These are phyloP conservation scores for Chascanopsetta lugubris DNA, from an alignment of 2,113 vertebrate species.

Conservation along the genomic window DNA sequence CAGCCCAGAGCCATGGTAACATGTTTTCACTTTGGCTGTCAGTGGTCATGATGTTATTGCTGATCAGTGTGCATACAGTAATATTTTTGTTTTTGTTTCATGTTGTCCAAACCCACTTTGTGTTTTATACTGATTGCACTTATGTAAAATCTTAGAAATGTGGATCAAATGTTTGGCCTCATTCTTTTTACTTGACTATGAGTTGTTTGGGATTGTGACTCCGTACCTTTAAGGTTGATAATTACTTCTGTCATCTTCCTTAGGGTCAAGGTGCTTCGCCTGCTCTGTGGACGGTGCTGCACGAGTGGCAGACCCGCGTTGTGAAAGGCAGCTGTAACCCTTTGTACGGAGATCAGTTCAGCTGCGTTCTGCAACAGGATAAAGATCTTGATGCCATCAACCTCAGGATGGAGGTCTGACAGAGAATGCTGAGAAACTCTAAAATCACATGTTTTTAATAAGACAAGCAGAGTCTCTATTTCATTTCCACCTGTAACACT, in stretches of 20 bases:
- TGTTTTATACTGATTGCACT: not conserved
- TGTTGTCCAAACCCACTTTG: not conserved
- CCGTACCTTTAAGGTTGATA: not conserved
- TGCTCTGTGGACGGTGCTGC: conserved; percentile 62
- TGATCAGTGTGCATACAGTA: too few species aligned
- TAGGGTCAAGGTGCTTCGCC: conserved; percentile 24
- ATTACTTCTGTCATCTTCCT: conserved; percentile 22
- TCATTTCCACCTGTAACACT: not conserved
- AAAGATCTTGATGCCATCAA: conserved; percentile 54
- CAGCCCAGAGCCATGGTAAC: too few species aligned
- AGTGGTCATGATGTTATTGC: too few species aligned
- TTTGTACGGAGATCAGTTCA: conserved; percentile 78
- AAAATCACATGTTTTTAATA: too few species aligned
- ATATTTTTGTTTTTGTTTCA: not conserved
- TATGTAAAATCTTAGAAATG: not conserved
- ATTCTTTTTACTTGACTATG: not conserved
- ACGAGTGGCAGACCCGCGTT: conserved; percentile 74
- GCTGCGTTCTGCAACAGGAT: conserved; percentile 67
- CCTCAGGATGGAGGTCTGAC: conserved; percentile 78
- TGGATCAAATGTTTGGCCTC: not conserved
- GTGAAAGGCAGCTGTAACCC: conserved; percentile 75
- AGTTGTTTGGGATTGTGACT: not conserved
- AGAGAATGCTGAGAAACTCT: not conserved
- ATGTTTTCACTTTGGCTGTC: too few species aligned
- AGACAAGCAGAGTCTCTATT: too few species aligned